Evolutionary conservation across 1,140 invertebrate genomes (phyloP), one percentile per base, ranked within the genome.

Genomic region (Ooceraea biroi): DNA sequence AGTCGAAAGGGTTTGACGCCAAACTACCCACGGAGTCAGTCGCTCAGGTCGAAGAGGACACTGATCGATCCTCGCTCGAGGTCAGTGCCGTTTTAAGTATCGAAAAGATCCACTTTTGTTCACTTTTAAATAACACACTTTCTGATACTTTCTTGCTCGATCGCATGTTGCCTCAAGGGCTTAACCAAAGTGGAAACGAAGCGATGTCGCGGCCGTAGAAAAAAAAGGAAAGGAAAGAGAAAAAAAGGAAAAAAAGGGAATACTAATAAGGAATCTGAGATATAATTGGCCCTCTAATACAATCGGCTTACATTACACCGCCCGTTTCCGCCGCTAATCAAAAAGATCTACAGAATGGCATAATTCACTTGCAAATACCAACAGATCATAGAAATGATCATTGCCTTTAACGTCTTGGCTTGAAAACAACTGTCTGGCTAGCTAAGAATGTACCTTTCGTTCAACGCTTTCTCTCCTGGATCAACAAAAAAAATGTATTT

Each of bases 31-130:
- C 50, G 66, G 52, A 44, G 82, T 57, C 52, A 5, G 12, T 68
- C 22, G 65, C 55, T 73, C 27, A n/a, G 66, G 50, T 58, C 55
- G 36, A 83, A 63, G 50, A 83, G 48, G 69, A 72, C 55, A 72
- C 86, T 55, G 66, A 71, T 72, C 78, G 72, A 50, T 19, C 36
- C 41, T 60, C 69, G 55, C n/a, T 73, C 27, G 87, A 88, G 87
- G 87, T 88, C 87, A 88, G 87, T 88, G 73, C 57, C 74, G 30
- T 36, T 68, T 85, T 88, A 86, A 84, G 55, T 36, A 65, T 46
- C 71, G 63, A 58, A n/a, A n/a, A 82, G 58, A 85, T 10, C 12
- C 60, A 83, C 72, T 71, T 80, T 69, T 71, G 82, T 10, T 11
- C 60, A 83, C 72, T 71, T 80, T 69, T 71, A 69, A 50, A 80